These are phyloP conservation scores for Sphaerophoria rueppellii DNA, from an alignment of 2,888 invertebrate genomes.

Conservation along the genomic window DNA sequence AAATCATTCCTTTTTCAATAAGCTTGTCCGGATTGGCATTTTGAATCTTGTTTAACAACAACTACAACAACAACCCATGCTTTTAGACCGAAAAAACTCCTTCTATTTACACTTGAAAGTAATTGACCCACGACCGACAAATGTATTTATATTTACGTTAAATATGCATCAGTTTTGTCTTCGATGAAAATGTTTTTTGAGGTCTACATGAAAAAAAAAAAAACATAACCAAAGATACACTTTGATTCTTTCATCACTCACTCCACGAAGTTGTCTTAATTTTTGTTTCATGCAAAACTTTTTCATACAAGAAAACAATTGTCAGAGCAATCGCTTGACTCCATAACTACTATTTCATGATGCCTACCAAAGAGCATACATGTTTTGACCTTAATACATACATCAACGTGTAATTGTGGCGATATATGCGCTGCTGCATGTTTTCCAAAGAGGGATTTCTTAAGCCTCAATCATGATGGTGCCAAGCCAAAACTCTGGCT, in stretches of 20 bases:
- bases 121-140: too few relatives aligned
- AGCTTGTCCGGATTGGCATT: too few relatives aligned
- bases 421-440: constrained; percentile 4
- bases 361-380: constrained; percentile 55
- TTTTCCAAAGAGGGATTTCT: constrained; percentile 62
- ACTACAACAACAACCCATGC: too few relatives aligned
- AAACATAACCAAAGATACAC: background rate
- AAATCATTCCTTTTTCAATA: too few relatives aligned
- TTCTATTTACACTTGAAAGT: too few relatives aligned
- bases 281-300: constrained; percentile 24
- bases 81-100: too few relatives aligned
- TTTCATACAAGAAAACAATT: constrained; percentile 15
- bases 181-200: too few relatives aligned
- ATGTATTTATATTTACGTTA: too few relatives aligned
- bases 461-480: constrained; percentile 13
- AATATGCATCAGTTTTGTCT: too few relatives aligned
- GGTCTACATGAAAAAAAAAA: too few relatives aligned
- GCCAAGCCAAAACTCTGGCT: background rate
- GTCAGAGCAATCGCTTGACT: constrained; percentile 56
- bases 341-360: constrained; percentile 52
- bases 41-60: too few relatives aligned
- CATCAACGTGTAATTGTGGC: constrained; percentile 56
- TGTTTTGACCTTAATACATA: constrained; percentile 71
- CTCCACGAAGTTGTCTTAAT: constrained; percentile 26
- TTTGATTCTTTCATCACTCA: constrained; percentile 35